Evolutionary conservation across 2,888 invertebrate genomes (phyloP).

Genomic region (Pomacea canaliculata): DNA sequence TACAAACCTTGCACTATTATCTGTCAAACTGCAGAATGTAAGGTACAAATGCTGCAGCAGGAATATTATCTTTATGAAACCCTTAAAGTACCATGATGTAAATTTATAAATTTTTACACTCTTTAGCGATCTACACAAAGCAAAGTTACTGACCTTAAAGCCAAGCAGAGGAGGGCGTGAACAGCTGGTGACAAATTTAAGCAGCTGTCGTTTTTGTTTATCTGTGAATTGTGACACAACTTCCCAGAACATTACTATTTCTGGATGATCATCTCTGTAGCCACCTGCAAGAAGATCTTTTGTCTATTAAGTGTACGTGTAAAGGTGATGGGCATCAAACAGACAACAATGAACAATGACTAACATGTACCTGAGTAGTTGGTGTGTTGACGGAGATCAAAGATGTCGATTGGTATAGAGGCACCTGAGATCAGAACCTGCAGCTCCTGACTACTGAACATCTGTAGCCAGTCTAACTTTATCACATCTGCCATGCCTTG

Average conservation of each 20-base stretch:
- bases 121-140: too few species aligned
- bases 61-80: not conserved
- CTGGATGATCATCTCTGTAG: conserved; percentile 85
- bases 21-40: conserved; percentile 81
- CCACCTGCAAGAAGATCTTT: conserved; percentile 76
- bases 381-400: conserved; percentile 88
- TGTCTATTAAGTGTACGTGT: not conserved
- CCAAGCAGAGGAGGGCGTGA: conserved; percentile 96
- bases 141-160: conserved; percentile 81
- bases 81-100: too few species aligned
- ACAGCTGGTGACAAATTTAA: conserved; percentile 98
- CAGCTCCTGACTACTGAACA: conserved; percentile 94
- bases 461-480: conserved; percentile 90
- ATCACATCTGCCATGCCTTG: conserved; percentile 92
- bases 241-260: conserved; percentile 90
- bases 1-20: conserved; percentile 81
- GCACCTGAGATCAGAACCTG: conserved; percentile 97
- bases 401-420: conserved; percentile 91
- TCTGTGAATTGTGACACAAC: conserved; percentile 83
- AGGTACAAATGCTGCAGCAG: conserved; percentile 87
- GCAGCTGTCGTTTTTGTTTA: conserved; percentile 84
- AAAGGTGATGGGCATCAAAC: not conserved
- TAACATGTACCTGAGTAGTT: conserved; percentile 80
- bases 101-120: too few species aligned
- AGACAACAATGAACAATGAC: not conserved